These are phyloP conservation scores for Sclerodermus sp. DNA, from an alignment of 2,888 invertebrate genomes.

Conservation along the genomic window DNA sequence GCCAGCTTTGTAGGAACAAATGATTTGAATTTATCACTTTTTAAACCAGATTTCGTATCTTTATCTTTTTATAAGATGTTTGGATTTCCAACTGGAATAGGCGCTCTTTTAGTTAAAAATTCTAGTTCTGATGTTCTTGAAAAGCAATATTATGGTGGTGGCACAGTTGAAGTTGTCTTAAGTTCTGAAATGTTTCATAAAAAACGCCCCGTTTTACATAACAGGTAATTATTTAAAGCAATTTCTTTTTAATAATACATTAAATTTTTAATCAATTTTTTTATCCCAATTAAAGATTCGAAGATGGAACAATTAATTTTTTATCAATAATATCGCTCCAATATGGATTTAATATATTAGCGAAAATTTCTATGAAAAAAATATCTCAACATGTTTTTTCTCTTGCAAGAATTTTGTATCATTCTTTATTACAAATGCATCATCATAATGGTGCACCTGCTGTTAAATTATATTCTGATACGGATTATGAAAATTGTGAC, in stretches of 20 bases:
- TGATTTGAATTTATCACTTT: slow-evolving; percentile 70
- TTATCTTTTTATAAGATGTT: slow-evolving; percentile 98
- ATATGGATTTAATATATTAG: slow-evolving; percentile 79
- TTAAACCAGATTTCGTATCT: slow-evolving; percentile 85
- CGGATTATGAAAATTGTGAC: slow-evolving; percentile 64
- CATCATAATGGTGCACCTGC: slow-evolving; percentile 76
- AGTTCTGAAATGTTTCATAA: slow-evolving; percentile 73
- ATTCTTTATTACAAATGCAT: slow-evolving; percentile 64
- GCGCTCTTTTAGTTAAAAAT: slow-evolving; percentile 81
- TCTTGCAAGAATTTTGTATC: slow-evolving; percentile 74
- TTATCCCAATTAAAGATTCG: slow-evolving; percentile 75
- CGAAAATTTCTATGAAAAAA: slow-evolving; percentile 63
- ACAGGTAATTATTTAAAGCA: slow-evolving; percentile 64
- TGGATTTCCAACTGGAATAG: slow-evolving; percentile 93
- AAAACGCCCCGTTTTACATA: slow-evolving; percentile 68
- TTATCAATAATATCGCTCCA: slow-evolving; percentile 79
- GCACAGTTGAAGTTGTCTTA: slow-evolving; percentile 85
- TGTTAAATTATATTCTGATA: slow-evolving; percentile 73
- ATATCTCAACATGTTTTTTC: slow-evolving; percentile 75
- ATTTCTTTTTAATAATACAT: slow-evolving; percentile 1
- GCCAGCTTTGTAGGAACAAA: slow-evolving; percentile 81
- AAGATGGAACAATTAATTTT: slow-evolving; percentile 92
- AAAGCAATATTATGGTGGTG: slow-evolving; percentile 88
- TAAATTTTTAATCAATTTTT: slow-evolving; percentile 19
- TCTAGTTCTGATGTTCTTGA: slow-evolving; percentile 64